Base-by-base conservation (phyloP, 35 echinoderm and acorn worm species). In the Apostichopus japonicus region DNA sequence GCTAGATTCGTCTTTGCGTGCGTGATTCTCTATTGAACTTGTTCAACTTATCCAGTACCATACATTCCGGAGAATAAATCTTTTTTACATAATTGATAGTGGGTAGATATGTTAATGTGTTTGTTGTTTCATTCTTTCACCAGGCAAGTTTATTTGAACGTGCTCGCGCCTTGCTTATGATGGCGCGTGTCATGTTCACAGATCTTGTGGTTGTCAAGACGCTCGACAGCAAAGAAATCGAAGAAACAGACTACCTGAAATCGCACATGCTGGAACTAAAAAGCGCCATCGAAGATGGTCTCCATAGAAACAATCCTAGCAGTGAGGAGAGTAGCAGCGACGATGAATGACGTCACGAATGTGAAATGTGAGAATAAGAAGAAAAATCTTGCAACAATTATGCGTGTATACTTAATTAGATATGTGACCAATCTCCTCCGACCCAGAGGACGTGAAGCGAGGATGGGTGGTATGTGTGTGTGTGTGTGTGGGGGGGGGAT, bases 201-300 rank as follows among this genome's bases (percentile, higher is more conserved):
- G 96, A 98, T 65, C 86, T 98, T 14, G 93, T 96, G 13, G 92
- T 95, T 16, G 96, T 98, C 23, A 98, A 98, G 81, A 90, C 93
- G 8, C 93, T 98, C 6, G 91, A 98, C 13, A 59, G 80, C 55
- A 86, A 92, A 15, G 94, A 98, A 70, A 95, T 96, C 71, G 94
- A 94, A 51, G 96, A 98, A 78, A 93, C 94, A 14, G 92, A 98
- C 79, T 98, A 93, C 53, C 73, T 98, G 0, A 98, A 98, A 62
- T 58, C 86, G 16, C 94, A 95, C 90, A 97, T 97, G 88, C 90
- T 93, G 23, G 92, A 93, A 84, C 73, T 97, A 23, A 95, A 81
- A 67, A 19, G 53, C 6, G 77, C 83, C 15, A 95, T 97, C 24
- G 79, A 86, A 56, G 77, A 97, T 55, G 96, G 87, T 5, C 14